phyloP scores from a whole-genome alignment of 2,888 invertebrate species.

The Drosophila quinaria region DNA sequence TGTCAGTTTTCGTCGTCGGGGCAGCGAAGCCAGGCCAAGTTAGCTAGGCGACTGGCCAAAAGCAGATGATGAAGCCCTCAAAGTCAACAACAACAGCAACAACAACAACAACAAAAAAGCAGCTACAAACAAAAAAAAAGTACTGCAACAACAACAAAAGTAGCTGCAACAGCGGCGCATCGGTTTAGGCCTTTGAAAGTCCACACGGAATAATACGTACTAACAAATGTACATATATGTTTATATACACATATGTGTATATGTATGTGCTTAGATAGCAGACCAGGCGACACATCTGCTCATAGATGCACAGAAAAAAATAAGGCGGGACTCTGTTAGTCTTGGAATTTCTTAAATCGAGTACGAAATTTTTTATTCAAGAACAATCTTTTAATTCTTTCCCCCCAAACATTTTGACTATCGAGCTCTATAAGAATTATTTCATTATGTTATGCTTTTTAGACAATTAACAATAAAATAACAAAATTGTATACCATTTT shows the following conservation, averaged over 20 bases:
- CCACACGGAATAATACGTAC: constrained; percentile 46
- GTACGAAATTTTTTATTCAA: no score
- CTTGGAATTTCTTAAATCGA: no score
- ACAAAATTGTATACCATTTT: no score
- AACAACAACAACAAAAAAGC: constrained; percentile 38
- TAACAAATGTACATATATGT: constrained; percentile 18
- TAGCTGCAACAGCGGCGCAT: constrained; percentile 66
- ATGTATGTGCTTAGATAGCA: constrained; percentile 33
- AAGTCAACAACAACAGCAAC: constrained; percentile 76
- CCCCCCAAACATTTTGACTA: no score
- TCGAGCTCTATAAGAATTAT: no score
- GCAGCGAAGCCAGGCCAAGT: constrained; percentile 46
- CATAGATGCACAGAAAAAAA: constrained; percentile 17
- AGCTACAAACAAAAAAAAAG: constrained; percentile 6
- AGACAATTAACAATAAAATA: no score
- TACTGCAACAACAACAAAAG: constrained; percentile 45
- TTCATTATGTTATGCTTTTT: no score
- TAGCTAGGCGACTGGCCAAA: constrained; percentile 69
- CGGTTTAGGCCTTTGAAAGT: constrained; percentile 84
- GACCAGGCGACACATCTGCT: constrained; percentile 74
- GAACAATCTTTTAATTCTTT: no score
- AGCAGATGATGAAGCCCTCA: constrained; percentile 85
- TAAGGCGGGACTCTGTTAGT: no score
- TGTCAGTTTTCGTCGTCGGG: constrained; percentile 73
- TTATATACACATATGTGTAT: constrained; percentile 9